phyloP scores from a whole-genome alignment of 35 echinoderm and acorn worm species.

The Acanthaster planci region DNA sequence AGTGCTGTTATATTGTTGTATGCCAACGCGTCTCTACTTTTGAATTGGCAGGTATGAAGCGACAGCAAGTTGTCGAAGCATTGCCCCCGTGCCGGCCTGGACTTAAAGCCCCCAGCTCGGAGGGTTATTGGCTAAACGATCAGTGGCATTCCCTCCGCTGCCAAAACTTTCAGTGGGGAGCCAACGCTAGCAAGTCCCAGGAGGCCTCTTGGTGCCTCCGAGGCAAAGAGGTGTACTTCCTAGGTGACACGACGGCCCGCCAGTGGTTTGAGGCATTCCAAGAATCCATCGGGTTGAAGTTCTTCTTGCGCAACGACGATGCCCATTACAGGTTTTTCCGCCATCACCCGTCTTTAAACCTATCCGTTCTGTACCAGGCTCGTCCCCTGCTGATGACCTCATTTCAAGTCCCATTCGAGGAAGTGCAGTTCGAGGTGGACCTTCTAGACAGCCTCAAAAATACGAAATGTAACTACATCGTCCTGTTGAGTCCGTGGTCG shows the following conservation, averaged over 20 bases:
- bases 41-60: not conserved
- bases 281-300: conserved; percentile 21
- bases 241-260: conserved; percentile 27
- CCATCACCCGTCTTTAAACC: not conserved
- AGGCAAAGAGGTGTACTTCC: conserved; percentile 20
- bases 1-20: not conserved
- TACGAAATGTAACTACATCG: not conserved
- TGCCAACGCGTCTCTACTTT: not conserved
- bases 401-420: not conserved
- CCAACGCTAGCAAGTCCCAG: not conserved
- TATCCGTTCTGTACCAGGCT: conserved; percentile 12
- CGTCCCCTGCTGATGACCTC: not conserved
- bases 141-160: not conserved
- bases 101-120: not conserved
- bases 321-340: not conserved
- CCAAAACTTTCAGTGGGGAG: not conserved
- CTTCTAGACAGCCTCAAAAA: not conserved
- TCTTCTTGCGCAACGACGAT: conserved; percentile 6
- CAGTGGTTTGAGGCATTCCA: conserved; percentile 30
- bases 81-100: not conserved
- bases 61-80: not conserved
- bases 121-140: not conserved
- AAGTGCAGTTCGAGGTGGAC: not conserved
- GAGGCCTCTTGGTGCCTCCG: not conserved
- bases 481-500: conserved; percentile 53